Evolutionary conservation across 2,888 invertebrate species (phyloP), one percentile per base, ranked within the genome.

Genomic region (Plebejus melissa): DNA sequence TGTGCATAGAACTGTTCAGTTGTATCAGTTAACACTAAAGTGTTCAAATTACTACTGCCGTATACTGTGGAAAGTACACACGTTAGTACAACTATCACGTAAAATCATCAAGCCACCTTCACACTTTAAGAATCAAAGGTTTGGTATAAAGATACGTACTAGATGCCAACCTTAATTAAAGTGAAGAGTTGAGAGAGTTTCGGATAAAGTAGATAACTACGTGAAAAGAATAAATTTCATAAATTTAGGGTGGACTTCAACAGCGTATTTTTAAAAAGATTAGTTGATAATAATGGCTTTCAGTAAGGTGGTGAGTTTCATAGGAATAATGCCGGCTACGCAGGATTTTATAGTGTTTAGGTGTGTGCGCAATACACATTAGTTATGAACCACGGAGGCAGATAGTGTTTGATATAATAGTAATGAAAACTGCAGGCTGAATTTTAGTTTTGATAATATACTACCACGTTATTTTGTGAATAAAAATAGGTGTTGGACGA

Each of bases 51-150:
- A 7, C 41, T 41, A 41, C 41, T 41, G 41, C 9, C 9, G 41
- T 41, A 41, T 50, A 50, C 4, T 50, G 1, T 11, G 13, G 16
- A 4, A 5, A 54, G 13, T 36, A 16, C 32, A 5, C 65, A 65
- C 65, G 32, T 65, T 65, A 32, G 65, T 65, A 65, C 65, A 65
- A 65, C 32, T 65, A 36, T 65, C 32, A 65, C 65, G 65, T 65
- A 65, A 65, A 65, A 32, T 36, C 11, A 22, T 32, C 36, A 32
- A 54, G 13, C 65, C 65, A 65, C 32, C 36, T 65, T 65, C 32
- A 65, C 65, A 32, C 32, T 36, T 16, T 65, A 65, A 32, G 65
- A 32, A 65, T 65, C 32, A 32, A 65, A 65, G 65, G 36, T 65
- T 65, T 65, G 65, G 28, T 65, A 36, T 65, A 32, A 60, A 65